Conservation (phyloP, 2,888 invertebrate genomes). For the Myathropa florea region DNA sequence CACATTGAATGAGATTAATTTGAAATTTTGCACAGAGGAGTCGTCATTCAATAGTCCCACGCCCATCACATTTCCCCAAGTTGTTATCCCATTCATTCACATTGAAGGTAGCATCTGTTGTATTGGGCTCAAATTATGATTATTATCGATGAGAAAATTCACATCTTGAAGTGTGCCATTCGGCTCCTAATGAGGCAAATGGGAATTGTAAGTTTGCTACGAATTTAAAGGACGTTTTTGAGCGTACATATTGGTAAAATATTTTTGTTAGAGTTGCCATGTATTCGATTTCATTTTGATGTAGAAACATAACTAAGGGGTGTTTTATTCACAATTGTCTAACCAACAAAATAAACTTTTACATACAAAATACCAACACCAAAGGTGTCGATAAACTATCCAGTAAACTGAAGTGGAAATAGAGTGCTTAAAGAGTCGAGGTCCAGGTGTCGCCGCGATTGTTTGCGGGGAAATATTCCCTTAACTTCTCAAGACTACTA, state of each 20-base stretch:
- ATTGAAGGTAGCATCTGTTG: conserved; percentile 12
- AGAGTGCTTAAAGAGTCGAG: too few species aligned
- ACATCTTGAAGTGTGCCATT: conserved; percentile 7
- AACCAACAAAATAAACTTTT: too few species aligned
- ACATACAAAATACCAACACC: too few species aligned
- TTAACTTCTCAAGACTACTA: too few species aligned
- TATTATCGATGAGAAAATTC: conserved; percentile 23
- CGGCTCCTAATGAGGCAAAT: conserved; percentile 6
- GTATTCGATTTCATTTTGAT: not conserved
- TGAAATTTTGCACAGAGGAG: not conserved
- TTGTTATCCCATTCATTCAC: conserved; percentile 19
- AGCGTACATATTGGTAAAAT: not conserved
- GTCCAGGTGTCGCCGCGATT: too few species aligned
- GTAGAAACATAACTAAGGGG: too few species aligned
- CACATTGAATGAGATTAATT: not conserved
- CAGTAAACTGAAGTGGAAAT: too few species aligned
- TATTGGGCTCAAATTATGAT: conserved; percentile 20
- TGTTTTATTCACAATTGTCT: too few species aligned
- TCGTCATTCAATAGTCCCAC: not conserved
- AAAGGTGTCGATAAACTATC: too few species aligned
- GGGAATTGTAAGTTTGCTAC: conserved; percentile 5
- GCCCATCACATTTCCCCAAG: conserved; percentile 2
- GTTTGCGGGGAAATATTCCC: too few species aligned
- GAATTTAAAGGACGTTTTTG: not conserved
- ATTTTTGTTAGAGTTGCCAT: not conserved